Evolutionary conservation across 2,888 invertebrate species (phyloP).

Genomic region (Eupithecia abbreviata): DNA sequence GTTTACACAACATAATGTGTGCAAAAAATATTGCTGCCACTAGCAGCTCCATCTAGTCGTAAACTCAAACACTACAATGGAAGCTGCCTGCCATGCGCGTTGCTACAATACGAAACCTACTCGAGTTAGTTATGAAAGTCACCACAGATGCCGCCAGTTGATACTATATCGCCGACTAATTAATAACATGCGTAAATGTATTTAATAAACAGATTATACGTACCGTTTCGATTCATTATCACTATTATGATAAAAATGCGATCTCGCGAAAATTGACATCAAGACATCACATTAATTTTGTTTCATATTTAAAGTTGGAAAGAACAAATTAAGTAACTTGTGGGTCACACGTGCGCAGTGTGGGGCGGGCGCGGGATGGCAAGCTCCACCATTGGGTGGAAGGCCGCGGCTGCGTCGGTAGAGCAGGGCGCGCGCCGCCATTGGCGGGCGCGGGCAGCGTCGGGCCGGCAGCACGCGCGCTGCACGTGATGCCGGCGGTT

Average conservation of each 20-base stretch:
- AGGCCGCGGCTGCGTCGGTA: slow-evolving; percentile 52
- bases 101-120: background rate
- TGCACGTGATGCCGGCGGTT: slow-evolving; percentile 44
- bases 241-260: slow-evolving; percentile 4
- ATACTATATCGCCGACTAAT: slow-evolving; percentile 34
- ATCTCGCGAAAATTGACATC: slow-evolving; percentile 4
- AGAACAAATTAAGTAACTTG: slow-evolving; percentile 13
- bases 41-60: slow-evolving; percentile 55
- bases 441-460: slow-evolving; percentile 59
- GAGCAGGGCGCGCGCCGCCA: slow-evolving; percentile 48
- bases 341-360: slow-evolving; percentile 77
- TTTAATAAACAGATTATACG: slow-evolving; percentile 49
- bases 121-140: slow-evolving; percentile 28
- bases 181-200: background rate
- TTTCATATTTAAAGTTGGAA: slow-evolving; percentile 12
- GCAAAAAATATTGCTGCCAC: background rate
- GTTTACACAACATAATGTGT: no score
- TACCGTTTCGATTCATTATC: slow-evolving; percentile 71
- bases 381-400: slow-evolving; percentile 56
- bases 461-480: slow-evolving; percentile 57
- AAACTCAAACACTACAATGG: background rate
- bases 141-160: slow-evolving; percentile 51
- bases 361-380: slow-evolving; percentile 52
- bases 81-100: background rate
- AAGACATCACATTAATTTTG: slow-evolving; percentile 16